phyloP scores from a whole-genome alignment of 2,113 vertebrate species.

The Chamaetylas fuelleborni region DNA sequence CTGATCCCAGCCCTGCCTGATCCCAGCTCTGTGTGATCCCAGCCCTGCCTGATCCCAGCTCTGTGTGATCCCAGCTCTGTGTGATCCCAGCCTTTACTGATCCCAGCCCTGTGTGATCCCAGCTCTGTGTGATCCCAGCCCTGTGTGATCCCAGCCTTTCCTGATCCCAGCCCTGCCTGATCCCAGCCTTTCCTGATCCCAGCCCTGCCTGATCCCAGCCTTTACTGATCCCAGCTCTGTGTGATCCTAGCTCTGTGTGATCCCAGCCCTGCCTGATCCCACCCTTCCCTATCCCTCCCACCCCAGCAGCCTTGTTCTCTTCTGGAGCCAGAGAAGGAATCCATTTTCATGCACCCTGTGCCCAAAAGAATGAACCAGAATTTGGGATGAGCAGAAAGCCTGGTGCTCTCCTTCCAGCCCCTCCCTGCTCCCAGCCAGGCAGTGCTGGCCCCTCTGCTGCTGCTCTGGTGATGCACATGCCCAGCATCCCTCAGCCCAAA shows the following conservation, averaged over 20 bases:
- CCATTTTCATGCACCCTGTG: fast-evolving
- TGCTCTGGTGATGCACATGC: fast-evolving
- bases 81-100: background rate
- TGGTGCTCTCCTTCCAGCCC: background rate
- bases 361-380: background rate
- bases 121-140: no score
- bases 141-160: no score
- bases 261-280: background rate
- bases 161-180: background rate
- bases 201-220: fast-evolving
- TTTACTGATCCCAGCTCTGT: fast-evolving
- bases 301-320: background rate
- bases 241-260: fast-evolving
- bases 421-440: background rate
- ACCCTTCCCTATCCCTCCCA: fast-evolving
- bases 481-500: background rate
- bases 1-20: background rate
- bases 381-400: fast-evolving
- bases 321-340: background rate
- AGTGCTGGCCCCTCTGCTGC: fast-evolving
- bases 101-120: no score
- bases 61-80: no score
- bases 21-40: no score
- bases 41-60: fast-evolving
- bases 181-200: background rate